These are phyloP conservation scores for Chondrilla cf. caribensis DNA, from an alignment of 37 sponge, comb jelly and placozoan genomes.

Conservation along the genomic window DNA sequence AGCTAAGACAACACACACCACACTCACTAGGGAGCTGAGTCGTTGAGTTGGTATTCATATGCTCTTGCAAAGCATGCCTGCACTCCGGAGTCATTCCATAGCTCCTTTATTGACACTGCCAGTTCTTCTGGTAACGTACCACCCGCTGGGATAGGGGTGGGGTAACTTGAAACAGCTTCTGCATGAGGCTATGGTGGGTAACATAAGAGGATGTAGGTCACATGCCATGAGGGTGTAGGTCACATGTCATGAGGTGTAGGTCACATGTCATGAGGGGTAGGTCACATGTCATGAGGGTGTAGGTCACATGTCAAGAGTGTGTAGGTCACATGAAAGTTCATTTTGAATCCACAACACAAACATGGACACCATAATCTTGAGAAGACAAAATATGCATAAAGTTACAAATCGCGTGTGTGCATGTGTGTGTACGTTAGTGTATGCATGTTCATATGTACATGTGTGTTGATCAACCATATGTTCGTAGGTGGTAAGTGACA, in stretches of 20 bases:
- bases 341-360: background rate
- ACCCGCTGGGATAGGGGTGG: conserved; percentile 44
- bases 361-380: too few species aligned
- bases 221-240: conserved; percentile 16
- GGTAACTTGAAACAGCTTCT: conserved; percentile 40
- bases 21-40: conserved; percentile 96
- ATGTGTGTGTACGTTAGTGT: too few species aligned
- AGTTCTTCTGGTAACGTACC: conserved; percentile 63
- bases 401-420: too few species aligned
- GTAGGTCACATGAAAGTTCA: background rate
- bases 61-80: conserved; percentile 70
- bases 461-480: too few species aligned
- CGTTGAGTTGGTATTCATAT: conserved; percentile 97
- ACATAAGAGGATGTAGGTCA: too few species aligned
- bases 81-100: conserved; percentile 90
- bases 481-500: too few species aligned
- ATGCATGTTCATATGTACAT: too few species aligned
- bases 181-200: too few species aligned
- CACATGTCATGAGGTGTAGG: background rate
- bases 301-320: background rate
- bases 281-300: too few species aligned
- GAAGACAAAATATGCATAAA: too few species aligned
- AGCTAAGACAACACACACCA: background rate
- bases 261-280: too few species aligned
- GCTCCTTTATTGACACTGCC: conserved; percentile 47